These are phyloP conservation scores for Phallusia fumigata DNA, from an alignment of 23 tunicate species.

Conservation along the genomic window DNA sequence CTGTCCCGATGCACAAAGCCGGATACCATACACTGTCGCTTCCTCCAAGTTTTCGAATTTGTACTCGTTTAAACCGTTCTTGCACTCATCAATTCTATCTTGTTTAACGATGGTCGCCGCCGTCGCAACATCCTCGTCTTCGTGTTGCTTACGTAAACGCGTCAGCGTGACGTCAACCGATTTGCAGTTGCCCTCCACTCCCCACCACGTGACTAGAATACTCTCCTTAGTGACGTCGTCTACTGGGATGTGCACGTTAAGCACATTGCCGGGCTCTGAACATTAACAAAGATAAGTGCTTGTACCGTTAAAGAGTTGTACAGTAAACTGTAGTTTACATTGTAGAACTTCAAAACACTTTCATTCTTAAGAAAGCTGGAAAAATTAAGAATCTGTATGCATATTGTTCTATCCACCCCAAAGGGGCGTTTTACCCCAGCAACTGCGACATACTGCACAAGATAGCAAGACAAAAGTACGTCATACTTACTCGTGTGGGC, in stretches of 20 bases:
- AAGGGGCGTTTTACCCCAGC: too few species aligned
- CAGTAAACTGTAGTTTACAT: too few species aligned
- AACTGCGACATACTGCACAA: too few species aligned
- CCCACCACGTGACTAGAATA: conserved; percentile 63
- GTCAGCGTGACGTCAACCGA: conserved; percentile 45
- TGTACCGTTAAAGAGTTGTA: too few species aligned
- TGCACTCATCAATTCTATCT: conserved; percentile 5
- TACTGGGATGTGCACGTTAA: conserved; percentile 64
- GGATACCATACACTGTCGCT: conserved; percentile 53
- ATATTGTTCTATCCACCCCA: too few species aligned
- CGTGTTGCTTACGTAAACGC: conserved; percentile 24
- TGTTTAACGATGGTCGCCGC: conserved; percentile 22
- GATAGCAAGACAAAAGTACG: too few species aligned
- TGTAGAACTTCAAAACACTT: too few species aligned
- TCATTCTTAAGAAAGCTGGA: too few species aligned
- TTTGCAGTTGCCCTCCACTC: conserved; percentile 77
- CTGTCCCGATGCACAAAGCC: conserved; percentile 42
- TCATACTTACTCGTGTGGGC: conserved; percentile 60
- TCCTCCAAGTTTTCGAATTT: conserved; percentile 46
- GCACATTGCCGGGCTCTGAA: conserved; percentile 74
- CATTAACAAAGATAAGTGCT: conserved; percentile 3
- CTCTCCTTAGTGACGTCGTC: conserved; percentile 51
- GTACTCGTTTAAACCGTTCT: conserved; percentile 16
- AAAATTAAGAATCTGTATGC: too few species aligned
- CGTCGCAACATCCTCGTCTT: conserved; percentile 2